Evolutionary conservation across 92 coral and sea anemone species (phyloP).

Genomic region (Blastomussa wellsi): DNA sequence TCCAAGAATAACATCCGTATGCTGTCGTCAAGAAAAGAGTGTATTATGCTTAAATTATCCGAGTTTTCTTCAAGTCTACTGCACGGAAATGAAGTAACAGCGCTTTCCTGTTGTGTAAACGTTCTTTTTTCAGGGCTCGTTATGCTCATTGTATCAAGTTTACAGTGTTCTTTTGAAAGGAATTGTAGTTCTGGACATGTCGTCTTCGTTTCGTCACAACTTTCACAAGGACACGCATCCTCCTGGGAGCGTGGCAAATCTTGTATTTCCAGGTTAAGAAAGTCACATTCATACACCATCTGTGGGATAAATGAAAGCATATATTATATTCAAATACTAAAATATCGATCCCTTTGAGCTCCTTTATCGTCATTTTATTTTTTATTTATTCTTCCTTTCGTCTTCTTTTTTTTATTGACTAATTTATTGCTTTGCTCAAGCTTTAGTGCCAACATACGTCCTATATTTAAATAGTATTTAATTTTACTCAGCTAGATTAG

Average conservation of each 20-base stretch:
- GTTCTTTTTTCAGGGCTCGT: neutral
- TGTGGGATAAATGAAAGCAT: conserved; percentile 30
- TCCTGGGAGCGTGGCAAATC: conserved; percentile 1
- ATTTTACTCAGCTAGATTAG: too few relatives aligned
- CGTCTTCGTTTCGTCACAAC: neutral
- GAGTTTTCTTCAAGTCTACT: neutral
- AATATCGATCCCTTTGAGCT: neutral
- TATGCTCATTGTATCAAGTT: neutral
- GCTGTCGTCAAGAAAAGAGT: neutral
- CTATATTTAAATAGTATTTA: too few relatives aligned
- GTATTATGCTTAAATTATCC: too few relatives aligned
- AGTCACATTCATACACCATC: conserved; percentile 90
- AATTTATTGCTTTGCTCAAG: too few relatives aligned
- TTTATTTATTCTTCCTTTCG: too few relatives aligned
- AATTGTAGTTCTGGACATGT: neutral
- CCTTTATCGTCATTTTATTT: too few relatives aligned
- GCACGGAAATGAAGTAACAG: neutral
- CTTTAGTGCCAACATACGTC: too few relatives aligned
- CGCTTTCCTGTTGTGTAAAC: neutral
- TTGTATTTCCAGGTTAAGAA: conserved; percentile 50
- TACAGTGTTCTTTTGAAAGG: neutral
- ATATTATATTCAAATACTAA: neutral
- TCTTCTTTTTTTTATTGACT: too few relatives aligned
- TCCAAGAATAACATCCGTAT: neutral
- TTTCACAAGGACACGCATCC: neutral